Base-by-base conservation (phyloP, 2,888 invertebrate genomes). In the Drosophila diplacantha region DNA sequence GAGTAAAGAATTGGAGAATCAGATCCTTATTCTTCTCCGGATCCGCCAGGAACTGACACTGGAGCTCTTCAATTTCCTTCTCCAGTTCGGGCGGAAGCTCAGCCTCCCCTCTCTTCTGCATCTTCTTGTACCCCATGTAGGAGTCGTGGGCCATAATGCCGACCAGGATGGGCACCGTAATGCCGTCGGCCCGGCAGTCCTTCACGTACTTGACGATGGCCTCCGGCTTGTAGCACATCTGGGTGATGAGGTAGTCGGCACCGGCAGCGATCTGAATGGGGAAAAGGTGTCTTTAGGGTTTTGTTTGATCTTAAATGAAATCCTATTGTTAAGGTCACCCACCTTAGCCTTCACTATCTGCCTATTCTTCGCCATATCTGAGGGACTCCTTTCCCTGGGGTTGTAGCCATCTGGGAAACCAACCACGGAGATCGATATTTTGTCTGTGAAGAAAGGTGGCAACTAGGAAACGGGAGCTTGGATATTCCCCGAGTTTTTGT, bases 201-300 rank as follows among this genome's bases (percentile, higher is more conserved):
- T 89, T 84, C 2, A 91, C 89, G 85, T 93, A 97, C 37, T 90
- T 87, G 47, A 92, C 89, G 75, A 93, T 93, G 0, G 89, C 85
- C 22, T 91, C 88, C 3, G 91, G 88, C 46, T 93, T 92, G 84
- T 95, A 96, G 87, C 95, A 93, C 34, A 96, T 91, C 89, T 97
- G 97, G 0, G 96, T 95, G 69, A 97, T 91, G 60, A 97, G 92
- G 75, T 95, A 95, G 86, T 96, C 93, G 0, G 95, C 96, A 1
- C 97, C 97, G 41, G 91, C 91, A 39, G 93, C 91, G 11, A 95
- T 70, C 87, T 87, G 58, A 5, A 26, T 24, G 0, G 2, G 3
- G 16, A 18, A 11, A 18, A n/a, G 4, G 3, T 34, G 3, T 34
- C 34, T 8, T 34, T 3, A 11, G 29, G 29, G 29, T 29, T 29